Base-by-base conservation (phyloP, 2,888 invertebrate genomes). In the Dione vanillae region DNA sequence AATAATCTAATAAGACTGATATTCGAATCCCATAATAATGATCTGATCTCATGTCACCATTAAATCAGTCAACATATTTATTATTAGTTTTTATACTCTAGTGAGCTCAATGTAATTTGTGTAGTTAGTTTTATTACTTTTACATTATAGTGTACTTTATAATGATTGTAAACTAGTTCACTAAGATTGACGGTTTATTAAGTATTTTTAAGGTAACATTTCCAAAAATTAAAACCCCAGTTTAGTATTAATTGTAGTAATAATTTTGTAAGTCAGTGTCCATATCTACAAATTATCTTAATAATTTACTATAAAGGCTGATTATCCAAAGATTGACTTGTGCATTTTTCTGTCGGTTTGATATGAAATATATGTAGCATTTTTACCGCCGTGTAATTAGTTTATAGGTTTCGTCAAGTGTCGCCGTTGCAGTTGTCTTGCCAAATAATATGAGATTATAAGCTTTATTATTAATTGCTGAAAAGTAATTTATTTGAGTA, bases 261-360 rank as follows among this genome's bases (percentile, higher is more conserved):
- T 65, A 72, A 74, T 56, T 47, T 69, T 73, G 61, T 77, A 70
- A 72, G 72, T 73, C 62, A 61, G 64, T 77, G 76, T 76, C 76
- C 77, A 77, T 79, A 77, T 79, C 73, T 78, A 73, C 75, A 78
- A 77, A 67, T 72, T 70, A 67, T 74, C 37, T 19, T 75, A 79
- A 80, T 82, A 78, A 81, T 86, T 84, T 82, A 78, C 73, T 79
- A 78, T 77, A 70, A 86, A 89, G 90, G 89, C 90, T 89, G 89
- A 88, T 75, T 79, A 79, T 82, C 84, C 84, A 83, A 85, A 85
- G 83, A 84, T 75, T 80, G 77, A 78, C 78, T 78, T 78, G 76
- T 80, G 76, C 77, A 78, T 76, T 68, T 78, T 77, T 76, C 69
- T 77, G 68, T 67, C 67, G 62, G 67, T 70, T 74, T 41, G 65